A percentile compares a stretch with the other conserved stretches of the same genome.
phyloP scores from a whole-genome alignment of 2,888 invertebrate species.

The Mimumesa dahlbomi region DNA sequence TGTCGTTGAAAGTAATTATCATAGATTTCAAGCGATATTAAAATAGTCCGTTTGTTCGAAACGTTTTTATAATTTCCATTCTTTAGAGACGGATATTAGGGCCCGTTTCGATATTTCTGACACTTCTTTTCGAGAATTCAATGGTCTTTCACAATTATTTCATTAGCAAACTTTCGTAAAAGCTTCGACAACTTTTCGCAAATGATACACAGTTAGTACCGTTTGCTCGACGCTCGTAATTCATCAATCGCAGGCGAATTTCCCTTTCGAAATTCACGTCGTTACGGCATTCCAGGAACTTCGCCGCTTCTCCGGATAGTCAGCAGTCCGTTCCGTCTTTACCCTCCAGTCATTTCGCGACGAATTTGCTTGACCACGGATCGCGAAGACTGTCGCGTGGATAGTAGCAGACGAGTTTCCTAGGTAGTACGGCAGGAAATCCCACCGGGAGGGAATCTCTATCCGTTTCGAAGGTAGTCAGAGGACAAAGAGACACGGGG shows the following conservation, averaged over 20 bases:
- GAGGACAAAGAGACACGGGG: conserved; percentile 30
- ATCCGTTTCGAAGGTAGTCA: conserved; percentile 37
- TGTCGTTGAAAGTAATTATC: conserved; percentile 1
- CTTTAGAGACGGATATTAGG: too few relatives aligned
- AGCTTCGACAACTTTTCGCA: conserved; percentile 38
- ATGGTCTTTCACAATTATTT: too few relatives aligned
- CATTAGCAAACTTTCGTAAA: too few relatives aligned
- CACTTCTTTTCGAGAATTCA: too few relatives aligned
- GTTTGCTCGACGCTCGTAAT: too few relatives aligned
- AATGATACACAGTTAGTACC: too few relatives aligned
- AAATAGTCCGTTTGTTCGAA: neutral
- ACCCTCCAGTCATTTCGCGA: conserved; percentile 42
- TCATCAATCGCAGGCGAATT: too few relatives aligned
- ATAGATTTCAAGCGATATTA: neutral
- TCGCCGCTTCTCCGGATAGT: conserved; percentile 5
- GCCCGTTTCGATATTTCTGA: too few relatives aligned
- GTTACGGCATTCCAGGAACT: too few relatives aligned
- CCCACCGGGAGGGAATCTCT: conserved; percentile 36
- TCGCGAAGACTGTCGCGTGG: conserved; percentile 17
- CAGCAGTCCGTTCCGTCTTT: conserved; percentile 14
- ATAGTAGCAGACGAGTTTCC: conserved; percentile 21
- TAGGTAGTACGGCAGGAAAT: conserved; percentile 39
- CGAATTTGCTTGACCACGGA: conserved; percentile 47
- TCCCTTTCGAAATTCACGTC: too few relatives aligned
- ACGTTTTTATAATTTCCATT: too few relatives aligned